Evolutionary conservation across 2,113 vertebrate species (phyloP), one percentile per base, ranked within the genome.

Genomic region (Galemys pyrenaicus): DNA sequence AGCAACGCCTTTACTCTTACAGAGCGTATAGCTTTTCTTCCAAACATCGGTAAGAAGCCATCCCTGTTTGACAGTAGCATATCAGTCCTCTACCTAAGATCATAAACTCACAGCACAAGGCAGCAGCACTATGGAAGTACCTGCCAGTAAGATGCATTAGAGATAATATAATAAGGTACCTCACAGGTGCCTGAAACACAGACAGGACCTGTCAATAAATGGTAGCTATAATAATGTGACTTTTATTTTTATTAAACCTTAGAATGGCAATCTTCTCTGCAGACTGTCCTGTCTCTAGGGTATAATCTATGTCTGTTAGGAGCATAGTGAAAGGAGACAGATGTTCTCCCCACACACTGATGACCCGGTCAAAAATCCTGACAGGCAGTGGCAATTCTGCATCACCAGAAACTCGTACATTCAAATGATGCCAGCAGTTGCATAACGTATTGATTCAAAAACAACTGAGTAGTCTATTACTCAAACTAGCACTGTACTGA

Each of bases 401-500:
- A 37, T 39, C 54, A 37, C 37, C 56, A 88, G 65, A 87, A 35
- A 46, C 87, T 19, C 24, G 65, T 30, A 32, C 15, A 19, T 24
- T 1, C 22, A 32, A 49, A 16, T 13, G 49, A 62, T 4, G 6
- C 88, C n/a, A 41, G 41, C 32, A 12, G 30, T 11, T 13, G 58
- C 85, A 46, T 0, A 16, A 26, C 7, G 0, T 4, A 30, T 2
- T 46, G 54, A 71, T 54, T 84, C 56, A 16, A 75, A 64, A 35
- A 78, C 2, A 26, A 74, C 44, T 0, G 0, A 60, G 13, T 30
- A 2, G 1, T 39, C 35, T 56, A 3, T 10, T 16, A 39, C 19
- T 37, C 37, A 93, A 62, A 9, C 9, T 28, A 26, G 32, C 15
- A 5, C 5, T 35, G 30, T 56, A 39, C 95, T 97, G 95, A 98